Evolutionary conservation across 2,888 invertebrate species (phyloP), one percentile per base, ranked within the genome.

Genomic region (Hirtodrosophila confusa): DNA sequence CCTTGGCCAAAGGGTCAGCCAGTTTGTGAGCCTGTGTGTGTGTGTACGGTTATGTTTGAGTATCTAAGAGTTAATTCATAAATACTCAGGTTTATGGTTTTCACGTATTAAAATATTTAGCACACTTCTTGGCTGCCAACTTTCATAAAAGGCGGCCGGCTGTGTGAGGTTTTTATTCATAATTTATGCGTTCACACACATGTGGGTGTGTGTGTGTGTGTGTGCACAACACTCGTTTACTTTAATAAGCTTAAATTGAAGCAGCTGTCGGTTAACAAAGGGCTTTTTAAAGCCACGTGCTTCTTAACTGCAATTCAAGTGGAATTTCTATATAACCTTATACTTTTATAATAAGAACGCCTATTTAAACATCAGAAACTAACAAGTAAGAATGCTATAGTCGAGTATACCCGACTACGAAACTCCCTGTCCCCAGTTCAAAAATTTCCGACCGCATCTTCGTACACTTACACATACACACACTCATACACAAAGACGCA

Each of bases 31-130:
- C 33, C 35, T 45, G 29, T 49, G 31, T 43, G 33, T 48, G 23
- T 37, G 44, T 17, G 39, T 45, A 23, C 53, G 23, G 56, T 68
- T 55, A 29, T 36, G 35, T 48, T 31, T 43, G 60, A 57, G 67
- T 69, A 10, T 57, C 63, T 61, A 44, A 62, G 82, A 75, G 69
- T 62, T 86, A 84, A 88, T 88, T 84, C 69, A 65, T 86, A 86
- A 83, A 78, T 84, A 84, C 80, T 80, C 73, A 54, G 86, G 64
- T 75, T 84, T 86, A 84, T 88, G 84, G 84, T 68, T 78, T 17
- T 80, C 76, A 65, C 69, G 66, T 86, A 80, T 78, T 84, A 80
- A 88, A 84, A 88, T 88, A 84, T 84, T 84, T 79, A 84, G 78
- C 72, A 69, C 73, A 75, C 82, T 82, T 84, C 82, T 80, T 76